Conservation (phyloP, 1,140 invertebrate genomes). For the Pogonomyrmex barbatus region DNA sequence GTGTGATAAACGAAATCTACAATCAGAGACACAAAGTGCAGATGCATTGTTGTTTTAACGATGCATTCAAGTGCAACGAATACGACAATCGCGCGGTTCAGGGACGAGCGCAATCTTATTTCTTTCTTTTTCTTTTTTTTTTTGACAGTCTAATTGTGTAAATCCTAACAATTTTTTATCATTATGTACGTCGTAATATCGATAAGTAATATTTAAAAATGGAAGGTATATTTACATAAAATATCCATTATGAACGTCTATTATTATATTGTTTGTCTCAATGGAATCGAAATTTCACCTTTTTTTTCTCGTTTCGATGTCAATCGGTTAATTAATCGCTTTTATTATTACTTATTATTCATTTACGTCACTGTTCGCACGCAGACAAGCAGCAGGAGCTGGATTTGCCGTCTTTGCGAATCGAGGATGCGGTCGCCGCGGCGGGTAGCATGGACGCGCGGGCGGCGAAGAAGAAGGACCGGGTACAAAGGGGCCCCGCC, state of each 20-base stretch:
- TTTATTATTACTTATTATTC: too few relatives aligned
- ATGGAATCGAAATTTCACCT: constrained; percentile 1
- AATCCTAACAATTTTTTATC: too few relatives aligned
- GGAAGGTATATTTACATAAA: neutral
- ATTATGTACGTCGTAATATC: too few relatives aligned
- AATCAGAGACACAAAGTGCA: constrained; percentile 14
- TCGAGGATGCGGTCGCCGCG: constrained; percentile 90
- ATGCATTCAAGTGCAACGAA: neutral
- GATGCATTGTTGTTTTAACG: neutral
- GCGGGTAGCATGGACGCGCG: constrained; percentile 84
- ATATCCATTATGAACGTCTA: neutral
- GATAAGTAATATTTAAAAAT: neutral
- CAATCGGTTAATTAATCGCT: neutral
- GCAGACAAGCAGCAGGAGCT: constrained; percentile 98
- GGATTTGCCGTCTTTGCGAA: constrained; percentile 94
- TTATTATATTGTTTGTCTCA: neutral
- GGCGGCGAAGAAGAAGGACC: constrained; percentile 88
- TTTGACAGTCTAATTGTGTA: too few relatives aligned
- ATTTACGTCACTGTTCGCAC: neutral
- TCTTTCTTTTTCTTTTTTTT: neutral
- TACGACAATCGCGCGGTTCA: neutral
- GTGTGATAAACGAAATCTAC: constrained; percentile 18
- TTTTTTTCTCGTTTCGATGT: neutral
- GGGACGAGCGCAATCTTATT: too few relatives aligned
- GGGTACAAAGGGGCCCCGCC: constrained; percentile 86